Percentiles rank a stretch among this genome's conserved stretches.
Evolutionary conservation across 2,113 vertebrate genomes (phyloP).

Genomic region (Bothrops jararaca): DNA sequence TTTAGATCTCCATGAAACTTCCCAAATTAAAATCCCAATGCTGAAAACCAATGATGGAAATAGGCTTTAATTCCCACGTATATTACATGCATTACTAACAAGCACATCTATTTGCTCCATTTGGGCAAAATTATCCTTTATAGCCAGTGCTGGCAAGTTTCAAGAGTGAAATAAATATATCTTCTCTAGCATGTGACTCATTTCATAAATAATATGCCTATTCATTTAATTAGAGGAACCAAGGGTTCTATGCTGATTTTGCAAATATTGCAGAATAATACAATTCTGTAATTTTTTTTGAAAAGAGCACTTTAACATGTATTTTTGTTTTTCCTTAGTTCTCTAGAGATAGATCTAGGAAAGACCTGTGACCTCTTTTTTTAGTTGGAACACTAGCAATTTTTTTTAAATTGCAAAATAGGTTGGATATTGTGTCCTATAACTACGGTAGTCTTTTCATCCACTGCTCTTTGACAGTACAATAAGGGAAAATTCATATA

Average conservation of each 20-base stretch:
- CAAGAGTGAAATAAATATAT: neutral
- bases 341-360: neutral
- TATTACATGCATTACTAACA: slow-evolving; percentile 16
- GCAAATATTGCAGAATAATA: neutral
- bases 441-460: neutral
- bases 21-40: neutral
- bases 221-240: neutral
- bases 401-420: neutral
- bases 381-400: neutral
- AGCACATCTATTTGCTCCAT: neutral
- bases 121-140: neutral
- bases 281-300: neutral
- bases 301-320: neutral
- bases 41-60: slow-evolving; percentile 17
- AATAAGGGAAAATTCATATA: neutral
- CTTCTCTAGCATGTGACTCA: neutral
- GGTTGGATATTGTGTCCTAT: neutral
- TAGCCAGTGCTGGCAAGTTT: slow-evolving; percentile 11
- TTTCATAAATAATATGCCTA: neutral
- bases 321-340: neutral
- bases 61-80: neutral
- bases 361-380: neutral
- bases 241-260: neutral
- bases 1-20: neutral
- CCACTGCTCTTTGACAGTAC: neutral